A percentile compares a stretch with the other conserved stretches of the same genome.
phyloP scores from a whole-genome alignment of 2,113 vertebrate genomes.

The Cheilinus undulatus region DNA sequence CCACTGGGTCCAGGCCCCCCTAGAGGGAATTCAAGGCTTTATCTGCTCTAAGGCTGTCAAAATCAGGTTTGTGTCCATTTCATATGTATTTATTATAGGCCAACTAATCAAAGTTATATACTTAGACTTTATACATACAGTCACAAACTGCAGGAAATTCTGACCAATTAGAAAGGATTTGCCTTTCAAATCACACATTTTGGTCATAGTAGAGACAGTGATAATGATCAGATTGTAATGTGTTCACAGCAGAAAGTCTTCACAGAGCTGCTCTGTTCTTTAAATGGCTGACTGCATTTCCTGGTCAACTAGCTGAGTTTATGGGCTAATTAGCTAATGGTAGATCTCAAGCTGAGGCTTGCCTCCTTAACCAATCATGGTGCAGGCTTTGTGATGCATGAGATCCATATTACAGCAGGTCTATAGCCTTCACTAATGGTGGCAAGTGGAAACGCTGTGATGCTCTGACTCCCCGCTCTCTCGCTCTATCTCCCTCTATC shows the following conservation, averaged over 20 bases:
- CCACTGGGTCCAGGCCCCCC: no score
- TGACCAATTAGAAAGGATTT: no score
- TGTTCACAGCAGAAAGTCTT: slow-evolving; percentile 26
- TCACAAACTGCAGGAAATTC: no score
- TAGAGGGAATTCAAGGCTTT: no score
- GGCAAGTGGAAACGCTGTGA: slow-evolving; percentile 50
- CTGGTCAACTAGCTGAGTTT: slow-evolving; percentile 72
- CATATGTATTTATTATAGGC: no score
- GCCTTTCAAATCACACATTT: no score
- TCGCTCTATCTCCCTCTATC: slow-evolving; percentile 27
- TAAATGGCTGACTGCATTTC: slow-evolving; percentile 61
- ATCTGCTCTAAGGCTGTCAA: no score
- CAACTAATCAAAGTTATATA: no score
- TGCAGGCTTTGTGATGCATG: slow-evolving; percentile 63
- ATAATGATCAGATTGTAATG: slow-evolving; percentile 26
- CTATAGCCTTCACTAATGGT: slow-evolving; percentile 52
- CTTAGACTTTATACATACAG: no score
- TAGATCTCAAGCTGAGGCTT: slow-evolving; percentile 57
- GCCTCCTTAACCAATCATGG: slow-evolving; percentile 67
- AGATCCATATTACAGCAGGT: slow-evolving; percentile 62
- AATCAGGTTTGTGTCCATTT: no score
- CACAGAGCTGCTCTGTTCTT: slow-evolving; percentile 42
- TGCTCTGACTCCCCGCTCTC: slow-evolving; percentile 29
- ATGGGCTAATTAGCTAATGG: slow-evolving; percentile 83
- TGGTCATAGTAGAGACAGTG: not conserved